phyloP scores from a whole-genome alignment of 2,113 vertebrate genomes.

The Hippolais icterina region DNA sequence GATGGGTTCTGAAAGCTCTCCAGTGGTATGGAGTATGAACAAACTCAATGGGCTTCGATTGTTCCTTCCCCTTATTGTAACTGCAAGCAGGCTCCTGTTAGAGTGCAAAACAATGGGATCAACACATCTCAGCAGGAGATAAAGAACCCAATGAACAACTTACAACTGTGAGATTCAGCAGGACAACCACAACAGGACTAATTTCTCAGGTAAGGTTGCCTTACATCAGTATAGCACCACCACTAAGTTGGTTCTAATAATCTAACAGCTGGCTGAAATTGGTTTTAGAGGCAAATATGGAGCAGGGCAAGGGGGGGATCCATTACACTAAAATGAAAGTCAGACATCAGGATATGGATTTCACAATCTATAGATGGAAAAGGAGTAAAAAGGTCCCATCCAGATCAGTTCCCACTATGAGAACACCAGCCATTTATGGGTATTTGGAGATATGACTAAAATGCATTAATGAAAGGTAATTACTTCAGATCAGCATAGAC shows the following conservation, averaged over 20 bases:
- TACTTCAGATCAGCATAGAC: background rate
- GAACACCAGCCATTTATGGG: background rate
- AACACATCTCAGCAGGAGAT: background rate
- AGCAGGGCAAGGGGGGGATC: background rate
- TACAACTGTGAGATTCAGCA: background rate
- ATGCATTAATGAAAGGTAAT: constrained; percentile 36
- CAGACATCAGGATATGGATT: background rate
- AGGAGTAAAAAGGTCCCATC: background rate
- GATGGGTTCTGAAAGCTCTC: constrained; percentile 53
- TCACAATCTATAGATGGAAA: background rate
- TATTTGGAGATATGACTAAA: constrained; percentile 25
- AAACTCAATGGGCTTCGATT: background rate
- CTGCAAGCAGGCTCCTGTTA: background rate
- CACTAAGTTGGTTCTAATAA: background rate
- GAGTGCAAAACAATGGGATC: background rate
- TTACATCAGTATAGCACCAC: background rate
- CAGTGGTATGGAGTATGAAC: background rate
- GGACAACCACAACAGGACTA: background rate
- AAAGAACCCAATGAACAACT: background rate
- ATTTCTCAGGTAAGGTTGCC: background rate
- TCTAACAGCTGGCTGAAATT: background rate
- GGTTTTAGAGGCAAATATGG: background rate
- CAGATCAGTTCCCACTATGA: constrained; percentile 4
- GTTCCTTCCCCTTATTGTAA: background rate
- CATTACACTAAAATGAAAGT: background rate